Base-by-base conservation (phyloP, 2,797 vertebrate species). In the Perodicticus potto region DNA sequence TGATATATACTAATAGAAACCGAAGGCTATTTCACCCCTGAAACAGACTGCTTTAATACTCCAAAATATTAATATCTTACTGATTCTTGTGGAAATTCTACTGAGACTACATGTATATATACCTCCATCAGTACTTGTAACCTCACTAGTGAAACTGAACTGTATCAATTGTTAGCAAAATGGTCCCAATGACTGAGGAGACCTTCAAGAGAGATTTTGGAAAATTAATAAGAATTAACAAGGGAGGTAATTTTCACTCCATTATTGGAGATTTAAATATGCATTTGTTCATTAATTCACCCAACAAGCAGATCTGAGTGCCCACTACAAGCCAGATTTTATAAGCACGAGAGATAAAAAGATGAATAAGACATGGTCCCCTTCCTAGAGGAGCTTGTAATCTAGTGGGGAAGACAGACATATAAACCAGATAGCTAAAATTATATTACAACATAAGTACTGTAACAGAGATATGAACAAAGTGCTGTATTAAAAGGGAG, bases 361-460 rank as follows among this genome's bases (percentile, higher is more conserved):
- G 96, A 97, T 98, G 97, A 98, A 98, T 98, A 98, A 98, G 97
- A 98, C 97, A 98, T 98, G 97, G 97, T 98, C 97, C 97, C 97
- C 94, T 97, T 97, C 93, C 94, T 97, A 95, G 91, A 97, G 97
- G 96, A 98, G 97, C 97, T 98, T 97, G 89, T 92, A 93, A 94
- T 97, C 89, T 97, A 95, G 72, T 85, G 94, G 97, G 96, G 87
- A 97, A 98, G 93, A 98, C 96, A 98, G 93, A 97, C 95, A 96
- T 97, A 93, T 94, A 97, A 96, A 97, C 96, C 96, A 97, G 94
- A 95, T 97, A 98, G 49, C 16, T 53, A 53, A 53, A 96, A 97
- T 89, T 94, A 65, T 97, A 89, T 93, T 97, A 97, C 96, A 96
- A 97, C 87, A 3, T 94, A 93, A 90, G 81, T 97, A 95, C 89